phyloP scores from a whole-genome alignment of 2,797 vertebrate species.

The Dryobates pubescens region DNA sequence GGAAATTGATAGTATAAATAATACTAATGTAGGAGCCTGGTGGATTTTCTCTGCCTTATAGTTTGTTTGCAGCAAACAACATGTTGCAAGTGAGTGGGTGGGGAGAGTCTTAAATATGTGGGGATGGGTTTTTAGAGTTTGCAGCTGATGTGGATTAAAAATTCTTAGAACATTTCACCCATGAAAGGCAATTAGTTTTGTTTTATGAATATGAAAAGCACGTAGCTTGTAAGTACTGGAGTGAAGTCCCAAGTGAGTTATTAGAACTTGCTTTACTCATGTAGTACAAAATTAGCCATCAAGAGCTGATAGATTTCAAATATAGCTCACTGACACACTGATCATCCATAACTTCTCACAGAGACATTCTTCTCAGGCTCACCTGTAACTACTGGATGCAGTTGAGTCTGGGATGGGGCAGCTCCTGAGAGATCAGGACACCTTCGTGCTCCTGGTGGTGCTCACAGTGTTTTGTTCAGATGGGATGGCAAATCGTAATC shows the following conservation, averaged over 20 bases:
- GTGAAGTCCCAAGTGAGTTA: conserved; percentile 75
- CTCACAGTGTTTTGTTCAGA: not conserved
- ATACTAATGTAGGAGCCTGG: not conserved
- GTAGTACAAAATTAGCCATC: conserved; percentile 75
- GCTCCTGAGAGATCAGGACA: not conserved
- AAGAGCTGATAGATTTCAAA: conserved; percentile 70
- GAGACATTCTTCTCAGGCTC: not conserved
- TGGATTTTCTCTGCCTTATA: not conserved
- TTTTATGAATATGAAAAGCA: conserved; percentile 77
- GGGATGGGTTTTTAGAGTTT: conserved; percentile 63
- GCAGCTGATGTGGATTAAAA: conserved; percentile 71
- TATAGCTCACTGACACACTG: conserved; percentile 58
- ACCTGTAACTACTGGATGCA: conserved; percentile 24
- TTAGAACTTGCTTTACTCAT: conserved; percentile 72
- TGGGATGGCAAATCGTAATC: not conserved
- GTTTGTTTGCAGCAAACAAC: conserved; percentile 68
- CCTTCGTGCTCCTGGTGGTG: not conserved
- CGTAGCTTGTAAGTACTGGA: conserved; percentile 70
- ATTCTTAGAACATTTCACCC: conserved; percentile 71
- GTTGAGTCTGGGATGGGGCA: not conserved
- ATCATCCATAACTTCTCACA: conserved; percentile 50
- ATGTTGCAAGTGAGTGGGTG: conserved; percentile 43
- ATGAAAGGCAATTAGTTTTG: conserved; percentile 76
- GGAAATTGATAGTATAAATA: not conserved
- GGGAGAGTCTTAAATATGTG: conserved; percentile 23